Evolutionary conservation across 2,888 invertebrate species (phyloP).

Genomic region (Campopleginae sp.): DNA sequence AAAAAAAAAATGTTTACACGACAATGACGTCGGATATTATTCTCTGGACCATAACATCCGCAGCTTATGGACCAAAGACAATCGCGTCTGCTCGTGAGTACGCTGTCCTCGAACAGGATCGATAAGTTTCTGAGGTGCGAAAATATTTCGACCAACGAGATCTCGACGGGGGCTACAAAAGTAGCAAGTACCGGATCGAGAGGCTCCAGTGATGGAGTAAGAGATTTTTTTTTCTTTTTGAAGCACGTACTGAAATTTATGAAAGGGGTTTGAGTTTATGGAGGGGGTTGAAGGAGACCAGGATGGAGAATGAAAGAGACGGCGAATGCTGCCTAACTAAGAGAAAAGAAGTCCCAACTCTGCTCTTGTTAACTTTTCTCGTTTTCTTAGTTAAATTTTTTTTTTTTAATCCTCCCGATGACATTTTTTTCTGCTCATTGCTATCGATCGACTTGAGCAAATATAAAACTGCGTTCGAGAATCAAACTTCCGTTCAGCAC

Average conservation of each 20-base stretch:
- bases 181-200: constrained; percentile 49
- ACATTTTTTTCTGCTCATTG: not conserved
- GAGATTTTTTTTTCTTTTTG: not conserved
- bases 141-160: constrained; percentile 44
- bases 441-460: not conserved
- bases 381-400: not conserved
- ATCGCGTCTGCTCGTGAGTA: constrained; percentile 2
- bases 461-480: not conserved
- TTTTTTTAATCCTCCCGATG: not conserved
- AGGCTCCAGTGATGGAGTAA: constrained; percentile 7
- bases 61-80: constrained; percentile 31
- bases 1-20: constrained; percentile 4
- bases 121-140: constrained; percentile 61
- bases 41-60: constrained; percentile 25
- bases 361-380: constrained; percentile 3
- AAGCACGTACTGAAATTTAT: constrained; percentile 8
- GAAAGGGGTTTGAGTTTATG: constrained; percentile 30
- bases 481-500: not conserved
- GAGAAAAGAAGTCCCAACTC: not conserved
- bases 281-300: constrained; percentile 24
- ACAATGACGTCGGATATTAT: constrained; percentile 16
- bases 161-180: constrained; percentile 43
- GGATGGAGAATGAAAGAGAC: not conserved
- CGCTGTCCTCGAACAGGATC: constrained; percentile 42
- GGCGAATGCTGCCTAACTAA: not conserved